These are phyloP conservation scores for Nibea coibor DNA, from an alignment of 2,113 vertebrate species.

Conservation along the genomic window DNA sequence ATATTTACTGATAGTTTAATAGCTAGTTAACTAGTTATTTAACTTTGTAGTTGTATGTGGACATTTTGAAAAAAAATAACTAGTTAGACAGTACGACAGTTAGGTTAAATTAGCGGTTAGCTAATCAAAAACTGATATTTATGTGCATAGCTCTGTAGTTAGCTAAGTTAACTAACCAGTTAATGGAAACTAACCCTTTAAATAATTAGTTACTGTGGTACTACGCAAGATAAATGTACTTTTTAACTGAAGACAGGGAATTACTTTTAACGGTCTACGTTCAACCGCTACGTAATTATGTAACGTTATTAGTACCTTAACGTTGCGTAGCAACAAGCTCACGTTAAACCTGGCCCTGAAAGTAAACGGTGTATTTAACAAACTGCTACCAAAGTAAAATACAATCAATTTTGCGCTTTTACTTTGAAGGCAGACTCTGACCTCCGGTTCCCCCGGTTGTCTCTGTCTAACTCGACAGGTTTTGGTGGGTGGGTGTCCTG, in stretches of 20 bases:
- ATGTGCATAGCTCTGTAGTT: neutral
- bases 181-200: neutral
- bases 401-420: neutral
- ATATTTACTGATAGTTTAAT: too few species aligned
- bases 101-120: too few species aligned
- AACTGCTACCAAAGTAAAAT: neutral
- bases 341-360: too few species aligned
- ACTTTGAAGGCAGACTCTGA: constrained; percentile 32
- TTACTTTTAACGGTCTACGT: neutral
- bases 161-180: neutral
- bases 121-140: too few species aligned
- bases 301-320: neutral
- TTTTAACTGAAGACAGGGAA: neutral
- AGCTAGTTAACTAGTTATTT: too few species aligned
- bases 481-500: neutral
- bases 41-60: too few species aligned
- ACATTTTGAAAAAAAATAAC: too few species aligned
- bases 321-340: neutral
- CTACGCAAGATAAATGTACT: neutral
- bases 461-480: constrained; percentile 14
- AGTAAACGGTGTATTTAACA: neutral
- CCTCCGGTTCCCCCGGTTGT: neutral
- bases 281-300: neutral
- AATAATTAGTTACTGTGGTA: neutral
- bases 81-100: too few species aligned